Conservation (phyloP, 2,888 invertebrate genomes). For the Melitaea athalia region DNA sequence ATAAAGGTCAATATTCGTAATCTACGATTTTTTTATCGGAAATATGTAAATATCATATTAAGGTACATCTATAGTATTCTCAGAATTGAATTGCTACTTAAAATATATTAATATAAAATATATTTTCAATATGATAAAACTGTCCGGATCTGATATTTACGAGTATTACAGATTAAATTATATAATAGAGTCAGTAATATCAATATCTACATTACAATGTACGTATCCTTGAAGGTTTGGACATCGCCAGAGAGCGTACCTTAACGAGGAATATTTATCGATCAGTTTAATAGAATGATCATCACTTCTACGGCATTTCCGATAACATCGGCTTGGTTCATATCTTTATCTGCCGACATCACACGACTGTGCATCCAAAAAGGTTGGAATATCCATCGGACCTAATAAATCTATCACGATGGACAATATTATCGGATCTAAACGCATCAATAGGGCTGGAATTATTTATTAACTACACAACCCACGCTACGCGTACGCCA, state of each 20-base stretch:
- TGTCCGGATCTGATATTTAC: background rate
- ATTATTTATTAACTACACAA: conserved; percentile 41
- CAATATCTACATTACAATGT: conserved; percentile 17
- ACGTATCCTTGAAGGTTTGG: background rate
- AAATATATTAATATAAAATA: too few relatives aligned
- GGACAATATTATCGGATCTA: conserved; percentile 66
- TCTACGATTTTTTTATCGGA: too few relatives aligned
- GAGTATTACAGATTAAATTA: background rate
- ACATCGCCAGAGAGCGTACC: conserved; percentile 37
- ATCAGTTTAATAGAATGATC: conserved; percentile 63
- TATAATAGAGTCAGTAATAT: background rate
- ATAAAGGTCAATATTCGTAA: too few relatives aligned
- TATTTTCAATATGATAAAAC: background rate
- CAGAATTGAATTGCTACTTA: too few relatives aligned
- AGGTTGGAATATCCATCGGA: conserved; percentile 61
- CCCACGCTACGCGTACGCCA: too few relatives aligned
- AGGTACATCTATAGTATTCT: too few relatives aligned
- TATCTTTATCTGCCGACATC: conserved; percentile 53
- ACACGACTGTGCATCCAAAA: conserved; percentile 70
- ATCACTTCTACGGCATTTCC: conserved; percentile 44
- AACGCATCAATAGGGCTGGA: conserved; percentile 26
- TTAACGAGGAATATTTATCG: conserved; percentile 57
- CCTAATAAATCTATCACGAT: conserved; percentile 67
- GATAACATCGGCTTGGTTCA: conserved; percentile 51
- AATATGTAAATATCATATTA: too few relatives aligned